Percentiles rank a stretch among this genome's conserved stretches.
phyloP scores from a whole-genome alignment of 2,888 invertebrate species.

The Chalcosyrphus nemorum region DNA sequence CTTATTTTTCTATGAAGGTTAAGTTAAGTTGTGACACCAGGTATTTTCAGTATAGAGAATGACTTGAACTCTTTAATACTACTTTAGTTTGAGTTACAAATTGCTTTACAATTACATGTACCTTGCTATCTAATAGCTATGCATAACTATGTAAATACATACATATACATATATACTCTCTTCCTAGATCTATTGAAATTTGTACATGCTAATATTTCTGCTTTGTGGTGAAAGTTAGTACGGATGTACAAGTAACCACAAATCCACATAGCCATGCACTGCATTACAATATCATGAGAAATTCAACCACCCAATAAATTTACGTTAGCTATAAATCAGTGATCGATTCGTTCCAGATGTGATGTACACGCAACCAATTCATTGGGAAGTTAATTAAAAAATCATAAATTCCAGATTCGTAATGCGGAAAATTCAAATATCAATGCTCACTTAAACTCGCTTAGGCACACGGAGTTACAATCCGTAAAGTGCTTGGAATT shows the following conservation, averaged over 20 bases:
- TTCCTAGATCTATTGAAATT: no score
- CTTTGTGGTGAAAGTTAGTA: not conserved
- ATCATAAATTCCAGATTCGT: slow-evolving; percentile 77
- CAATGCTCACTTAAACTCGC: slow-evolving; percentile 4
- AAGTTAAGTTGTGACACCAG: no score
- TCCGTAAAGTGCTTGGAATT: slow-evolving; percentile 11
- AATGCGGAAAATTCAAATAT: slow-evolving; percentile 49
- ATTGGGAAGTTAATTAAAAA: slow-evolving; percentile 81
- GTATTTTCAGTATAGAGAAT: no score
- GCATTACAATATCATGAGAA: slow-evolving; percentile 3
- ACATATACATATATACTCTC: no score
- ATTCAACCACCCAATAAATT: slow-evolving; percentile 41
- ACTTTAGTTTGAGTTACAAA: no score
- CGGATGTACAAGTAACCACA: not conserved
- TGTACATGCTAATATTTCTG: no score
- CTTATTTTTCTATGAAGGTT: no score
- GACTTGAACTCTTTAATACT: no score
- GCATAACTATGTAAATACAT: no score
- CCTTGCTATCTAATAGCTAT: no score
- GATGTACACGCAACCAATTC: slow-evolving; percentile 44
- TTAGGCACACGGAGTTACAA: no score
- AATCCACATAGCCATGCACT: not conserved
- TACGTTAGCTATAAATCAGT: slow-evolving; percentile 50
- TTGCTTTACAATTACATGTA: no score
- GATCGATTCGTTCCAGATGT: slow-evolving; percentile 59